Conservation (phyloP, 2,113 vertebrate species). For the Camelus dromedarius region DNA sequence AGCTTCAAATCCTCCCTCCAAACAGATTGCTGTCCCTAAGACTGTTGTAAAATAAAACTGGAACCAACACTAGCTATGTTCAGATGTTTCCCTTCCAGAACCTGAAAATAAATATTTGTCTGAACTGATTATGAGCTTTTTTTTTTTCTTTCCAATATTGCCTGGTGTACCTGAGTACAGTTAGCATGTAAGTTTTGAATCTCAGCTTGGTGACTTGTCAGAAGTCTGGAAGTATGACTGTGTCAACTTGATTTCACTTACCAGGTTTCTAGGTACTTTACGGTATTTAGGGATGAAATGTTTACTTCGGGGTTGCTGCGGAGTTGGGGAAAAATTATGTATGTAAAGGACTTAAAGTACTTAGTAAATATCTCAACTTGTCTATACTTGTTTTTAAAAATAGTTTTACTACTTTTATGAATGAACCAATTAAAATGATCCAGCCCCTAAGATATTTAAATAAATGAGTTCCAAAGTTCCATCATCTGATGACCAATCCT, state of each 20-base stretch:
- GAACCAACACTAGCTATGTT: background rate
- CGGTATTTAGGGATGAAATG: background rate
- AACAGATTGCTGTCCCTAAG: background rate
- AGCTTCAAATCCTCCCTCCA: background rate
- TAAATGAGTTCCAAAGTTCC: background rate
- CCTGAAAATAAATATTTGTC: background rate
- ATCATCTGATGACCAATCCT: background rate
- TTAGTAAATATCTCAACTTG: background rate
- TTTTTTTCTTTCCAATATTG: background rate
- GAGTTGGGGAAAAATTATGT: background rate
- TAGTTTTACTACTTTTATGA: background rate
- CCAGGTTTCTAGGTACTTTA: background rate
- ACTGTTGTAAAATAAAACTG: background rate
- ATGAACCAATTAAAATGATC: background rate
- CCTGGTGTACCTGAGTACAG: background rate
- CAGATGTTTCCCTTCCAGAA: background rate
- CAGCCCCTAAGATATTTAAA: background rate
- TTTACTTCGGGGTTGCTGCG: background rate
- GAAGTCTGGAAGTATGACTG: background rate
- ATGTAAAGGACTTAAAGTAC: background rate
- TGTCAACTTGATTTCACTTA: background rate
- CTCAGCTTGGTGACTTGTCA: background rate
- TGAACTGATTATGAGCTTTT: background rate
- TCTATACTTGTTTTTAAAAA: background rate
- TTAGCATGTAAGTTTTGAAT: background rate